These are phyloP conservation scores for Acestrorhynchus altus DNA, from an alignment of 2,797 vertebrate species.

Conservation along the genomic window DNA sequence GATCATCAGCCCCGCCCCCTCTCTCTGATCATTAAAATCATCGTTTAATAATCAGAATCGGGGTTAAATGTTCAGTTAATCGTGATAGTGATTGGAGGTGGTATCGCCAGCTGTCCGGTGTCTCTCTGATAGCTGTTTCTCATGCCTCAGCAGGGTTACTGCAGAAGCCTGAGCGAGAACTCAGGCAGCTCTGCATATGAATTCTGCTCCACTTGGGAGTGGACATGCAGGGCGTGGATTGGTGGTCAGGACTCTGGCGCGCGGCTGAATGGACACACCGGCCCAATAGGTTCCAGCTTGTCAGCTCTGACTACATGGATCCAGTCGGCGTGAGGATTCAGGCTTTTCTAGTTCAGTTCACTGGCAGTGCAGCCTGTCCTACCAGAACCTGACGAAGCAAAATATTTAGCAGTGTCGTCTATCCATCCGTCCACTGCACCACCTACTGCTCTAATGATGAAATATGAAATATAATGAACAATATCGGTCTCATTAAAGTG, in stretches of 20 bases:
- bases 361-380: conserved; percentile 2
- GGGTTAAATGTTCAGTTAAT: too few species aligned
- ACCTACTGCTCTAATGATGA: too few species aligned
- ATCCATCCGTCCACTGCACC: too few species aligned
- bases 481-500: too few species aligned
- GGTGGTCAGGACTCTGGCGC: neutral
- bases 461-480: too few species aligned
- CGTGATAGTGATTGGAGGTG: too few species aligned
- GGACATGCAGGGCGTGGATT: neutral
- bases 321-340: neutral
- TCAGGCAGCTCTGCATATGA: neutral
- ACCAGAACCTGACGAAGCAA: too few species aligned
- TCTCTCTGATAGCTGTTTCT: neutral
- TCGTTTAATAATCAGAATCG: too few species aligned
- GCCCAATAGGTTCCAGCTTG: conserved; percentile 8
- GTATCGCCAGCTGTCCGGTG: too few species aligned
- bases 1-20: too few species aligned
- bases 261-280: neutral
- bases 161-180: neutral
- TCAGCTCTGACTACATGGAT: neutral
- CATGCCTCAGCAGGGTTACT: neutral
- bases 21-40: too few species aligned
- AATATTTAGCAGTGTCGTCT: too few species aligned
- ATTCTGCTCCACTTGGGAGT: neutral
- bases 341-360: conserved; percentile 30